Evolutionary conservation across 2,113 vertebrate species (phyloP).

Genomic region (Alligator mississippiensis): DNA sequence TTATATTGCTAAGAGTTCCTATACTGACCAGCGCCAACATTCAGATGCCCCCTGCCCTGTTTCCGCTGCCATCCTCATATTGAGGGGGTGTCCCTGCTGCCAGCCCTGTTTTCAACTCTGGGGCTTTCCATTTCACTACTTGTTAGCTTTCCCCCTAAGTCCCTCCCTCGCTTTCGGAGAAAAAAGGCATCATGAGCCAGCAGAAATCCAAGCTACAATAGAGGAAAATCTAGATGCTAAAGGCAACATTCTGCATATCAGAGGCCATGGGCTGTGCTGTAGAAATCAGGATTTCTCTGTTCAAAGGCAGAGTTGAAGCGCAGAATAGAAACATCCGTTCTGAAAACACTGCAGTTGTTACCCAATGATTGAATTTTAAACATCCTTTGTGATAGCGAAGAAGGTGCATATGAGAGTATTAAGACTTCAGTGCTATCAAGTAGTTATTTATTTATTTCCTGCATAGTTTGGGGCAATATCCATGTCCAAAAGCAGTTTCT

Average conservation of each 20-base stretch:
- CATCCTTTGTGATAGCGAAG: accelerated
- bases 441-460: background rate
- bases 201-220: accelerated
- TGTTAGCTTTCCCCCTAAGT: background rate
- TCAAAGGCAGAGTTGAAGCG: background rate
- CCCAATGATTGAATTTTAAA: accelerated
- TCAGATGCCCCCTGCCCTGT: accelerated
- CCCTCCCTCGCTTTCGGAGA: background rate
- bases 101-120: background rate
- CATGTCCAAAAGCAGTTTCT: background rate
- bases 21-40: accelerated
- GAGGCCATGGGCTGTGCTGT: accelerated
- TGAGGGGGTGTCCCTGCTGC: too few relatives aligned
- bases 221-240: accelerated
- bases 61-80: background rate
- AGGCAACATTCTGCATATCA: accelerated
- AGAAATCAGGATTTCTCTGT: background rate
- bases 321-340: background rate
- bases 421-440: background rate
- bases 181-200: background rate
- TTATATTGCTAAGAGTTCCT: background rate
- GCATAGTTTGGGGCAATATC: background rate
- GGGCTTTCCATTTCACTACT: accelerated
- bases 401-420: background rate
- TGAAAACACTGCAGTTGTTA: accelerated